Evolutionary conservation across 2,888 invertebrate species (phyloP).

Genomic region (Scrobipalpa atriplicella): DNA sequence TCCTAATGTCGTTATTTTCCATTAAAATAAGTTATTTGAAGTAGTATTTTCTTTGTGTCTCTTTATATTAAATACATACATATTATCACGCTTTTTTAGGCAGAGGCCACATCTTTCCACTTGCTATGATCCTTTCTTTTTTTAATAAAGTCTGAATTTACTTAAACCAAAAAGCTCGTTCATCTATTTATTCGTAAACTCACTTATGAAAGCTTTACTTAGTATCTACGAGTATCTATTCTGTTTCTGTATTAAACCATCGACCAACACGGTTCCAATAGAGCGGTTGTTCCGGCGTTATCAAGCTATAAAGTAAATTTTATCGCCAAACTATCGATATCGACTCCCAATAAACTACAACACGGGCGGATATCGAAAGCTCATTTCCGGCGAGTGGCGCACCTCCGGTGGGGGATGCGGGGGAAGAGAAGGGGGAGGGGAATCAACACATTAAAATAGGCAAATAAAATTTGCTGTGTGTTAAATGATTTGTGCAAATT

Average conservation of each 20-base stretch:
- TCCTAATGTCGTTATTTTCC: too few species aligned
- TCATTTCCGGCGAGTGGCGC: slow-evolving; percentile 67
- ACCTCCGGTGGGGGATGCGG: slow-evolving; percentile 11
- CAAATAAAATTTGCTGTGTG: slow-evolving; percentile 22
- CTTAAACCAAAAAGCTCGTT: too few species aligned
- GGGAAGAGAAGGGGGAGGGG: not conserved
- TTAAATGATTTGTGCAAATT: slow-evolving; percentile 3
- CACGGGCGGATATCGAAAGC: slow-evolving; percentile 66
- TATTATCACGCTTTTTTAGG: too few species aligned
- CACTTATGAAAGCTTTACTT: too few species aligned
- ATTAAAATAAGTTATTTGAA: too few species aligned
- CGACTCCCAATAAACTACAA: slow-evolving; percentile 10
- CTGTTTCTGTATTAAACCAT: not conserved
- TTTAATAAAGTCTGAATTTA: too few species aligned
- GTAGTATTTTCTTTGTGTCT: too few species aligned
- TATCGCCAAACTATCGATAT: slow-evolving; percentile 19
- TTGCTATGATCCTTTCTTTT: too few species aligned
- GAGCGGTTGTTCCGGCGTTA: not conserved
- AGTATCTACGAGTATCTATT: too few species aligned
- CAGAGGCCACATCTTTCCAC: too few species aligned
- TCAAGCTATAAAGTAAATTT: slow-evolving; percentile 2
- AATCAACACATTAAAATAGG: slow-evolving; percentile 24
- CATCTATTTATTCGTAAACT: too few species aligned
- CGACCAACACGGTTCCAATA: not conserved
- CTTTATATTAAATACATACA: too few species aligned